Evolutionary conservation across 2,113 vertebrate genomes (phyloP).

Genomic region (Cyprinodon variegatus): DNA sequence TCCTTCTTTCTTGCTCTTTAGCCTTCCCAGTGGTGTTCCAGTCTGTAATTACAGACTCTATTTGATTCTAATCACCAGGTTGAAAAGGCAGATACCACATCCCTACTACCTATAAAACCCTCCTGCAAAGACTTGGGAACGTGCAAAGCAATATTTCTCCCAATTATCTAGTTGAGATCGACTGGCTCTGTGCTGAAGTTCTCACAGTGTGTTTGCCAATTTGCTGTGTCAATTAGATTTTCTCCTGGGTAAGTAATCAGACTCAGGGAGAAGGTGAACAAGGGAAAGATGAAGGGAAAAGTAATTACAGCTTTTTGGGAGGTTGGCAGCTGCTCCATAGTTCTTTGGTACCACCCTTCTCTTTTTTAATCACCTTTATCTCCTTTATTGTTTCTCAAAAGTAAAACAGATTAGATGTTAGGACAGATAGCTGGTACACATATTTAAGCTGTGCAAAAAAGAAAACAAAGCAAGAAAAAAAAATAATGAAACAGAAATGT

Average conservation of each 20-base stretch:
- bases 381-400: conserved; percentile 33
- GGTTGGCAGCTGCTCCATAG: conserved; percentile 61
- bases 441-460: not conserved
- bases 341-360: conserved; percentile 51
- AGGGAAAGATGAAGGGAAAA: conserved; percentile 70
- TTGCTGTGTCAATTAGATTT: conserved; percentile 79
- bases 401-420: conserved; percentile 48
- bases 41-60: conserved; percentile 68
- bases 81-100: conserved; percentile 66
- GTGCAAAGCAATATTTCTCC: conserved; percentile 59
- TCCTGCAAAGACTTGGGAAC: conserved; percentile 55
- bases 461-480: conserved; percentile 32
- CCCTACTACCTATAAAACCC: conserved; percentile 43
- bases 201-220: conserved; percentile 78
- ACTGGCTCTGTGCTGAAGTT: conserved; percentile 65
- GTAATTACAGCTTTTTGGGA: conserved; percentile 72
- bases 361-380: conserved; percentile 72
- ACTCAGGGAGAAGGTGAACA: conserved; percentile 35
- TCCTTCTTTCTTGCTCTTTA: conserved; percentile 45
- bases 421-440: conserved; percentile 32
- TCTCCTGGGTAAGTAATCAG: conserved; percentile 76
- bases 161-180: conserved; percentile 71
- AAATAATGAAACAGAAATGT: conserved; percentile 32
- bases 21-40: conserved; percentile 43
- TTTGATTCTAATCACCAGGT: conserved; percentile 66